phyloP scores from a whole-genome alignment of 2,797 vertebrate genomes.

The Xerus rutilus region DNA sequence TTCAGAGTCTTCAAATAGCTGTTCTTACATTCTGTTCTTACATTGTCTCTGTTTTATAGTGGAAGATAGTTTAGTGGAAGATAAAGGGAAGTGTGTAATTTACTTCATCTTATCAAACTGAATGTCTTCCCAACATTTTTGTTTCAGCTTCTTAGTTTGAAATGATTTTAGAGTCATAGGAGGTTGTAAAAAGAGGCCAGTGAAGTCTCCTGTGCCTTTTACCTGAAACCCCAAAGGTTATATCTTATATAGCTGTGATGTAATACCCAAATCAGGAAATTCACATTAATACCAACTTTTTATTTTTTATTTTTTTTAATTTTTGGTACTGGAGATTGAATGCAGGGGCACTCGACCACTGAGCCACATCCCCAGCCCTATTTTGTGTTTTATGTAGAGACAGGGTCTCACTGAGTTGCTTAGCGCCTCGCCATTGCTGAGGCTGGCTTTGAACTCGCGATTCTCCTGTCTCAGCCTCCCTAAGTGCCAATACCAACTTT shows the following conservation, averaged over 20 bases:
- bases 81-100: not conserved
- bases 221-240: not conserved
- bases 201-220: not conserved
- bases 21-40: not conserved
- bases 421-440: too few relatives aligned
- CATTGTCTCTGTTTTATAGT: not conserved
- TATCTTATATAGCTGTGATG: not conserved
- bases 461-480: too few relatives aligned
- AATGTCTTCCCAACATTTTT: constrained; percentile 33
- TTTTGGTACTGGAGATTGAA: too few relatives aligned
- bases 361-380: too few relatives aligned
- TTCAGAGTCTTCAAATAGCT: constrained; percentile 25
- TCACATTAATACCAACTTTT: constrained; percentile 30
- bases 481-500: not conserved
- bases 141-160: not conserved
- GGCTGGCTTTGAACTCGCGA: too few relatives aligned
- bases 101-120: not conserved
- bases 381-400: too few relatives aligned
- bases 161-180: not conserved
- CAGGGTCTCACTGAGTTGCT: too few relatives aligned
- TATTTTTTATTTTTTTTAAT: not conserved
- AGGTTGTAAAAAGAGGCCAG: not conserved
- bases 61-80: constrained; percentile 1
- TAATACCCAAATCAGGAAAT: not conserved
- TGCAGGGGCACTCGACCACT: too few relatives aligned